Base-by-base conservation (phyloP, 92 coral and sea anemone genomes). In the Palythoa caribaeorum region DNA sequence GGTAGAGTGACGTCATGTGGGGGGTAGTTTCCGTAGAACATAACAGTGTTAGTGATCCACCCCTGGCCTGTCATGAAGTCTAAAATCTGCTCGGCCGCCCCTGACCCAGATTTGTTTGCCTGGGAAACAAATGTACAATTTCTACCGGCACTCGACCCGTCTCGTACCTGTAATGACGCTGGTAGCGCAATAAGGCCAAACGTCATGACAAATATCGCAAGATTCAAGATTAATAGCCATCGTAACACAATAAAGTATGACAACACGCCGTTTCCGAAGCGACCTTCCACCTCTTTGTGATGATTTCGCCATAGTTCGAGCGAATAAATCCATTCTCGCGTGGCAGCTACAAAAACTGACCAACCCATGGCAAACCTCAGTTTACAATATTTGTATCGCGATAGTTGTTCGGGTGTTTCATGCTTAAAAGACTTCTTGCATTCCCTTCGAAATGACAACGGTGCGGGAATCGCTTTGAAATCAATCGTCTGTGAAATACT, bases 61-160 rank as follows among this genome's bases (percentile, higher is more conserved):
- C 98, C 99, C 80, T 97, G 96, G 20, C 99, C 99, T 48, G 98
- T 95, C 83, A 97, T 90, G 87, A 97, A 97, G 72, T 97, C 95
- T 51, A 97, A 62, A 16, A 94, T 71, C 76, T 70, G 69, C 12
- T 68, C 87, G 1, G 92, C 91, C 17, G 89, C 72, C 19, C 88
- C 79, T 73, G 76, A 63, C 35, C 83, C 68, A 72, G 76, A 52
- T 37, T 76, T 83, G 16, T 76, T 65, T 6, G 83, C 70, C 44
- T 81, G 90, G 3, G 78, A 50, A n/a, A 65, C 52, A 70, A 66
- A 48, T 39, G 87, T 73, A 78, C 80, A 83, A 53, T 81, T 81
- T 14, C 76, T 81, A 35, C 86, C 60, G 9, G 52, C 14, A 38
- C 16, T 36, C 3, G 86, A 47, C 76, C 51, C 44, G 1, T 60